A percentile compares a stretch with the other conserved stretches of the same genome.
Conservation (phyloP, 2,113 vertebrate genomes). For the Lampris incognitus region DNA sequence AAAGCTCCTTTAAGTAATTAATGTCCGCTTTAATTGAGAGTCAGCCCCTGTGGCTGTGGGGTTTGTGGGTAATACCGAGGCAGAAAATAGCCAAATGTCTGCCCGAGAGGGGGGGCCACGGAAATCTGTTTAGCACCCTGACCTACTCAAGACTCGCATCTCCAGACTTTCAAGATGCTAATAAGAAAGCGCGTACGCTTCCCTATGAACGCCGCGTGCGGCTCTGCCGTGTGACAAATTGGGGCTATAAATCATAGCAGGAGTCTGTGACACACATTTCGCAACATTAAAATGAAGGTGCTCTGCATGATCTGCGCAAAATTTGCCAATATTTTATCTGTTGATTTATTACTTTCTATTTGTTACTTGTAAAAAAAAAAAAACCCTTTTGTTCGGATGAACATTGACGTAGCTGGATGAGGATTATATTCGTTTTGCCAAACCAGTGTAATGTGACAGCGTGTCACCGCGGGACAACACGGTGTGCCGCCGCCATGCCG, state of each 20-base stretch:
- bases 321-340: constrained; percentile 55
- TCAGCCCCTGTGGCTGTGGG: constrained; percentile 66
- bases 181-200: constrained; percentile 65
- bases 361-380: constrained; percentile 58
- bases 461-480: constrained; percentile 50
- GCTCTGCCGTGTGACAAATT: constrained; percentile 59
- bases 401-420: constrained; percentile 52
- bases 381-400: constrained; percentile 47
- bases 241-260: constrained; percentile 65
- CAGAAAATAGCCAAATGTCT: constrained; percentile 60
- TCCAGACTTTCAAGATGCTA: constrained; percentile 72
- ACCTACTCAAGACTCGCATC: constrained; percentile 66
- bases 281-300: constrained; percentile 52
- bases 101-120: constrained; percentile 61
- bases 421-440: constrained; percentile 66
- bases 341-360: constrained; percentile 57
- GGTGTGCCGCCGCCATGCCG: constrained; percentile 54
- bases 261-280: constrained; percentile 58
- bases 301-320: constrained; percentile 37
- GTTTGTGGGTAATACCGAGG: constrained; percentile 54
- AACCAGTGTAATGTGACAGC: constrained; percentile 65
- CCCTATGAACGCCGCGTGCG: constrained; percentile 30
- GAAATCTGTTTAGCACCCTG: constrained; percentile 76
- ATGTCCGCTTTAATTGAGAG: constrained; percentile 79
- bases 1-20: constrained; percentile 79